phyloP scores from a whole-genome alignment of 2,888 invertebrate genomes.

The Quadroppia sp. region DNA sequence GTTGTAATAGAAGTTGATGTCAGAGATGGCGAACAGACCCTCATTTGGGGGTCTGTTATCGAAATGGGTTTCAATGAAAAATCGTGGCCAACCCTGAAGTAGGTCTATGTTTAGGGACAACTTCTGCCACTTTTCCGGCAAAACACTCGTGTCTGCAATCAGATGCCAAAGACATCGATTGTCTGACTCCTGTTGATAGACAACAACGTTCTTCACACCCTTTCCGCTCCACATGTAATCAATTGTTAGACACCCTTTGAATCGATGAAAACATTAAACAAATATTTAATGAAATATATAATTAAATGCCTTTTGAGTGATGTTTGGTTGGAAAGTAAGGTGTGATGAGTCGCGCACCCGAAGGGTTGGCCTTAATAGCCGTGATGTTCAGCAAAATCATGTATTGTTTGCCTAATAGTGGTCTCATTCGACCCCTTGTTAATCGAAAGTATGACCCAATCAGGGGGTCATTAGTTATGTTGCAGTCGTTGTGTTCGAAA shows the following conservation, averaged over 20 bases:
- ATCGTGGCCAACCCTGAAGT: slow-evolving; percentile 26
- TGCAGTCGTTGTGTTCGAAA: slow-evolving; percentile 20
- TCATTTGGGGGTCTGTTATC: slow-evolving; percentile 15
- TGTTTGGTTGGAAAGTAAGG: slow-evolving; percentile 29
- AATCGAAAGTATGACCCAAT: slow-evolving; percentile 27
- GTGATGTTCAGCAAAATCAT: neutral
- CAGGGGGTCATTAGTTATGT: slow-evolving; percentile 26
- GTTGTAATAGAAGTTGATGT: neutral
- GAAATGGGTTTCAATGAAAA: slow-evolving; percentile 37
- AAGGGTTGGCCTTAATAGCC: neutral
- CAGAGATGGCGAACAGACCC: neutral
- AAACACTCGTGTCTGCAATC: neutral
- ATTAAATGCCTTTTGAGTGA: slow-evolving; percentile 15
- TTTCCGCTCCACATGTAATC: slow-evolving; percentile 11
- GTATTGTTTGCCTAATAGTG: neutral
- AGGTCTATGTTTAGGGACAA: slow-evolving; percentile 35
- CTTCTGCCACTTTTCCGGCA: neutral
- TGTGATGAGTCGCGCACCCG: slow-evolving; percentile 38
- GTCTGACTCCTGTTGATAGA: slow-evolving; percentile 37
- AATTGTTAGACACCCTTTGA: slow-evolving; percentile 35
- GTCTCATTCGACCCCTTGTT: neutral
- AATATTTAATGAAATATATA: neutral
- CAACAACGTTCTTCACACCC: neutral
- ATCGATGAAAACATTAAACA: neutral
- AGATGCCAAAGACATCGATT: slow-evolving; percentile 31